A percentile compares a stretch with the other conserved stretches of the same genome.
phyloP scores from a whole-genome alignment of 2,797 vertebrate species.

The Cirrhinus mrigala region DNA sequence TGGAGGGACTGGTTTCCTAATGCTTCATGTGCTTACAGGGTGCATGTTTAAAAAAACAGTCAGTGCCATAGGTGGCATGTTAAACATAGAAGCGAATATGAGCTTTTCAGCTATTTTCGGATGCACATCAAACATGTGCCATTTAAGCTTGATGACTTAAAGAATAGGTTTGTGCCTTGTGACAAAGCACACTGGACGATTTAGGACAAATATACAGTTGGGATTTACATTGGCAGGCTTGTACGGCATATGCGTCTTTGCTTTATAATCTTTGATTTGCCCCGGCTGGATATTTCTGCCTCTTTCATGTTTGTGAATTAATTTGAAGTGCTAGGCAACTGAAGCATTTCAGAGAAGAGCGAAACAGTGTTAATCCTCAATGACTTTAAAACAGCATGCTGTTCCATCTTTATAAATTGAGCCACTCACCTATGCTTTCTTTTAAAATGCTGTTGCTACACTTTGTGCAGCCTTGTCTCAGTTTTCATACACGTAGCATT shows the following conservation, averaged over 20 bases:
- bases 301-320: slow-evolving; percentile 41
- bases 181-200: slow-evolving; percentile 20
- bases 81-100: background rate
- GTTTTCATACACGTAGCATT: slow-evolving; percentile 14
- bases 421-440: slow-evolving; percentile 24
- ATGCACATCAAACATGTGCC: background rate
- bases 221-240: slow-evolving; percentile 34
- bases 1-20: slow-evolving; percentile 49
- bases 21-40: slow-evolving; percentile 33
- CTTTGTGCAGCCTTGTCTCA: slow-evolving; percentile 12
- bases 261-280: slow-evolving; percentile 45
- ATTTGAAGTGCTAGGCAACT: slow-evolving; percentile 45
- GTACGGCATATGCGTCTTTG: background rate
- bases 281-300: slow-evolving; percentile 35
- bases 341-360: slow-evolving; percentile 30
- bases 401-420: slow-evolving; percentile 31
- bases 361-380: slow-evolving; percentile 41
- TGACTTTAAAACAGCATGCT: slow-evolving; percentile 31
- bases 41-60: slow-evolving; percentile 1
- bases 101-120: slow-evolving; percentile 16
- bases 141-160: background rate
- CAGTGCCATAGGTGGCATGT: slow-evolving; percentile 46
- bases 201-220: slow-evolving; percentile 32
- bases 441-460: slow-evolving; percentile 23
- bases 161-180: slow-evolving; percentile 15